Evolutionary conservation across 2,113 vertebrate genomes (phyloP), one percentile per base, ranked within the genome.

Genomic region (Stigmatopora nigra): DNA sequence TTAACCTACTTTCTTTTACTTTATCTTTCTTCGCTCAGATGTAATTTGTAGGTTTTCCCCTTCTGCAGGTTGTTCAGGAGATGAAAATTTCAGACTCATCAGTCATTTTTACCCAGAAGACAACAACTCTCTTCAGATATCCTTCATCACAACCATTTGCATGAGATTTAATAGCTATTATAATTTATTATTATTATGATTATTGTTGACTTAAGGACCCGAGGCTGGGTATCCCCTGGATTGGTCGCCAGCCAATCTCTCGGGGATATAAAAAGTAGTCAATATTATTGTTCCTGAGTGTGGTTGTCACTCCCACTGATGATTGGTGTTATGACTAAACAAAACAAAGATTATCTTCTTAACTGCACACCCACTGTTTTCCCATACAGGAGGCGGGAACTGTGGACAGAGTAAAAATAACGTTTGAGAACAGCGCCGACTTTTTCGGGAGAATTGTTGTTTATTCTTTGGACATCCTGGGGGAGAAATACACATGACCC

Each of bases 381-480:
- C 87, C 89, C 77, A 88, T 96, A 82, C 82, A 90, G 53, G 88
- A 91, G 76, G 82, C 83, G 0, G 79, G 86, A 48, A 75, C 78
- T 17, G 84, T 93, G 70, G 90, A 94, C 22, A 93, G 81, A 82
- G 82, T 98, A 80, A 95, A 91, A 83, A 91, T 99, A 89, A 92
- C 91, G 0, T 97, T 99, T 79, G 91, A 92, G 76, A 92, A 93
- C 75, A 88, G 92, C 84, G 88, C 91, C 0, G 97, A 99, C 87
- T 95, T 99, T 87, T 99, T 99, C 36, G 97, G 97, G 25, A 91
- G 97, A 57, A 85, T 99, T 12, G 88, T 97, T 77, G 78, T 98
- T 85, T 99, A 99, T 71, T 93, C 90, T 75, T 88, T 99, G 20
- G 82, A 92, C 1, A 79, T 99, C 84, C 89, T 95, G 20, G 97